Evolutionary conservation across 2,797 vertebrate genomes (phyloP), one percentile per base, ranked within the genome.

Genomic region (Odontamblyopus lacepedii): DNA sequence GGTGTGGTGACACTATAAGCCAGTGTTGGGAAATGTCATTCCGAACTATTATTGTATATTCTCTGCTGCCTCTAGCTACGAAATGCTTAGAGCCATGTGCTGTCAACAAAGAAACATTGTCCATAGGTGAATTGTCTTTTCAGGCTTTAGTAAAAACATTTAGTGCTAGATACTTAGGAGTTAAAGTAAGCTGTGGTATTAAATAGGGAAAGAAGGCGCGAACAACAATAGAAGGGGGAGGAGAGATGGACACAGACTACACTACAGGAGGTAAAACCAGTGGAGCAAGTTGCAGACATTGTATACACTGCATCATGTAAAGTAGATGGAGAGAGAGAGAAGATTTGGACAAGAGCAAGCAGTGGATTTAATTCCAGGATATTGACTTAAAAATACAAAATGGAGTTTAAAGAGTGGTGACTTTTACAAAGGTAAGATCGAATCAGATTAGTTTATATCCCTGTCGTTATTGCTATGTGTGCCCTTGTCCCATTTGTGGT

Each of bases 221-320:
- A 82, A 88, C 67, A 88, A 92, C 87, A 91, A 92, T 87, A 67
- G 69, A 53, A 85, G 79, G 74, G 85, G 90, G 88, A 88, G 89
- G 86, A 93, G 88, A 89, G 80, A 86, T 0, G 78, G 27, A 72
- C 41, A 77, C 55, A 71, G 70, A 72, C 67, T 70, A 44, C 62
- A 29, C 74, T 70, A 77, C 74, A 80, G 72, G 56, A 68, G 78
- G 89, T 85, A 66, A 87, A 94, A 95, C 94, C 92, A 92, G 94
- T 93, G 88, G 78, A 84, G 84, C 90, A 78, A 86, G 94, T 94
- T 94, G 85, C 78, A 69, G 81, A 89, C 88, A 88, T 88, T 88
- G 88, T 86, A 87, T 69, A 81, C 81, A 90, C 84, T 85, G 80
- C 85, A 89, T 90, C 88, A 92, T 89, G 88, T 82, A 87, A 91